Conservation (phyloP, 2,113 vertebrate species). For the Trematocara marginatum region DNA sequence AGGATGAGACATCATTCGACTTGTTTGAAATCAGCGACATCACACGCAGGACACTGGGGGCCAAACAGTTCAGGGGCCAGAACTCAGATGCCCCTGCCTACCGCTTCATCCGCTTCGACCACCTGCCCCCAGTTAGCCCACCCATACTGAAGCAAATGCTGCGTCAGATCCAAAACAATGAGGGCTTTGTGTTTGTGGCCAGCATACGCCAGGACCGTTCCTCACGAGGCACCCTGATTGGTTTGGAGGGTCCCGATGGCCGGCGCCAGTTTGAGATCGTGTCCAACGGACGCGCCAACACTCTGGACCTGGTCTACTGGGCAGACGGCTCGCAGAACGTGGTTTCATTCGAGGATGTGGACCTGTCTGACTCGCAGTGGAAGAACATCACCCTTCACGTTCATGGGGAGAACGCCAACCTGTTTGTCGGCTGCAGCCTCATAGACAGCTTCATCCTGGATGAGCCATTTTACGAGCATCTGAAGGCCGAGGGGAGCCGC, state of each 20-base stretch:
- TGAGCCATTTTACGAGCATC: conserved; percentile 89
- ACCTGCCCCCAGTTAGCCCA: conserved; percentile 80
- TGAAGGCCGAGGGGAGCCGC: conserved; percentile 76
- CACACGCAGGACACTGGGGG: conserved; percentile 87
- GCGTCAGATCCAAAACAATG: conserved; percentile 74
- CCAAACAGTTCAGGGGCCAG: conserved; percentile 88
- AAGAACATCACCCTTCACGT: conserved; percentile 92
- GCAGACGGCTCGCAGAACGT: conserved; percentile 79
- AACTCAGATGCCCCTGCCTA: conserved; percentile 80
- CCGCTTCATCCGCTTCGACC: conserved; percentile 94
- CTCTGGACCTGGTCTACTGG: conserved; percentile 91
- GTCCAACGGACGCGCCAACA: conserved; percentile 90
- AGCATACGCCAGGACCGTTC: conserved; percentile 86
- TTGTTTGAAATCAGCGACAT: conserved; percentile 88
- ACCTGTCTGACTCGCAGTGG: conserved; percentile 91
- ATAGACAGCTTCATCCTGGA: conserved; percentile 90
- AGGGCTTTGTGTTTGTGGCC: conserved; percentile 89
- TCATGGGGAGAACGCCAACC: conserved; percentile 83
- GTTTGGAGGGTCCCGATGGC: conserved; percentile 77
- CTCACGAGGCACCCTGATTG: conserved; percentile 85
- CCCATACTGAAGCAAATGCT: conserved; percentile 80
- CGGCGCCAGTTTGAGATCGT: conserved; percentile 88
- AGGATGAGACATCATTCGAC: conserved; percentile 83
- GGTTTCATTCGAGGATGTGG: conserved; percentile 90
- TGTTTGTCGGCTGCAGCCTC: conserved; percentile 89